These are phyloP conservation scores for Trissoscelio sp. DNA, from an alignment of 2,888 invertebrate species.

Conservation along the genomic window DNA sequence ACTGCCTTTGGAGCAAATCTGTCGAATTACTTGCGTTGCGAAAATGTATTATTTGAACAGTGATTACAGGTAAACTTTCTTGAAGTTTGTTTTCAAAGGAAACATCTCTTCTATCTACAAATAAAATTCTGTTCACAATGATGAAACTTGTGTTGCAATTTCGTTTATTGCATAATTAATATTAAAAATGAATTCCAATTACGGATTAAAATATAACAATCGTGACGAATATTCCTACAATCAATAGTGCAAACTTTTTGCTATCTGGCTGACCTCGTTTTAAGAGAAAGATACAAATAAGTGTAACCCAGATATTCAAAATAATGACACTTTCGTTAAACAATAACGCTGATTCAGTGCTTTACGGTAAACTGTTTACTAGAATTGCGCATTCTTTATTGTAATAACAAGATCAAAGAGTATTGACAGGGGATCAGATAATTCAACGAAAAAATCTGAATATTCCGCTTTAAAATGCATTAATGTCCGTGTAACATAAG, in stretches of 20 bases:
- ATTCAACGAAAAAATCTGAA: slow-evolving; percentile 3
- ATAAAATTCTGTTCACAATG: not conserved
- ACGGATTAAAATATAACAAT: slow-evolving; percentile 30
- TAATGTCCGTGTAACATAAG: not conserved
- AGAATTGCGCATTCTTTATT: slow-evolving; percentile 19
- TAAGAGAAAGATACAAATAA: slow-evolving; percentile 51
- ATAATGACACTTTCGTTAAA: slow-evolving; percentile 36
- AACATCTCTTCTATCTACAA: not conserved
- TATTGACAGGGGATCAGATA: not conserved
- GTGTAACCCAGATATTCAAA: slow-evolving; percentile 54
- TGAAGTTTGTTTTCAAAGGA: not conserved
- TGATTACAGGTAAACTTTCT: not conserved
- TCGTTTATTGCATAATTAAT: not conserved
- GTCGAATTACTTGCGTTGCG: not conserved
- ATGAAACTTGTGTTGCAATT: not conserved
- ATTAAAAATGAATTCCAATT: not conserved
- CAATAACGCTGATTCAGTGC: slow-evolving; percentile 36
- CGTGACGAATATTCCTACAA: slow-evolving; percentile 29
- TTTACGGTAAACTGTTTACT: slow-evolving; percentile 15
- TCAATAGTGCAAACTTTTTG: slow-evolving; percentile 56
- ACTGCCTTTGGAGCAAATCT: not conserved
- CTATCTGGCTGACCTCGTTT: slow-evolving; percentile 47
- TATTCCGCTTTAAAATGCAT: not conserved
- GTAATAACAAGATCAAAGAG: slow-evolving; percentile 28
- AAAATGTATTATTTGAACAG: slow-evolving; percentile 15